Percentiles rank a stretch among this genome's conserved stretches.
phyloP scores from a whole-genome alignment of 2,888 invertebrate species.

The Caenorhabditis drosophilae region DNA sequence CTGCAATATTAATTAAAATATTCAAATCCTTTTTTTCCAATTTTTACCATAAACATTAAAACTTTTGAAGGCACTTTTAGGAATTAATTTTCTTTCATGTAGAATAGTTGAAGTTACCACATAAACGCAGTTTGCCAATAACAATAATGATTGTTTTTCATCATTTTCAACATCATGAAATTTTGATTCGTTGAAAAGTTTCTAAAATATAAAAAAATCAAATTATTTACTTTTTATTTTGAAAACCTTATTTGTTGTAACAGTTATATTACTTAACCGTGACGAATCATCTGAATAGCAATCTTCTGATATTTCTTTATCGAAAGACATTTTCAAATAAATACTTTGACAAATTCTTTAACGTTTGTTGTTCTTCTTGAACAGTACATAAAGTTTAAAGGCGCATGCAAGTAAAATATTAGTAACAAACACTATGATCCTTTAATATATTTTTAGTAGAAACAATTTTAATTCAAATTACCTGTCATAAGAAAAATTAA shows the following conservation, averaged over 20 bases:
- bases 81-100: conserved; percentile 20
- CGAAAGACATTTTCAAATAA: background rate
- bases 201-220: conserved; percentile 2
- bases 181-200: background rate
- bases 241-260: background rate
- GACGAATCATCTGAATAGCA: background rate
- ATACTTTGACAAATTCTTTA: background rate
- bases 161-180: conserved; percentile 2
- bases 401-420: too few species aligned
- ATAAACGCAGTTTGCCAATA: conserved; percentile 19
- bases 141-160: background rate
- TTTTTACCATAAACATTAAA: conserved; percentile 18
- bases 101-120: conserved; percentile 17
- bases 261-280: background rate
- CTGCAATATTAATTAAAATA: conserved; percentile 6
- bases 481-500: too few species aligned
- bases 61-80: conserved; percentile 4
- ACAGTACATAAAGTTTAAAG: too few species aligned
- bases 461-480: too few species aligned
- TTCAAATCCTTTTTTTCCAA: too few species aligned
- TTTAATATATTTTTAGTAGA: too few species aligned
- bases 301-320: background rate
- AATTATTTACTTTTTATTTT: background rate
- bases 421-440: too few species aligned
- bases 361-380: too few species aligned